A percentile compares a stretch with the other conserved stretches of the same genome.
These are phyloP conservation scores for Eueides isabella DNA, from an alignment of 1,140 invertebrate genomes.

Conservation along the genomic window DNA sequence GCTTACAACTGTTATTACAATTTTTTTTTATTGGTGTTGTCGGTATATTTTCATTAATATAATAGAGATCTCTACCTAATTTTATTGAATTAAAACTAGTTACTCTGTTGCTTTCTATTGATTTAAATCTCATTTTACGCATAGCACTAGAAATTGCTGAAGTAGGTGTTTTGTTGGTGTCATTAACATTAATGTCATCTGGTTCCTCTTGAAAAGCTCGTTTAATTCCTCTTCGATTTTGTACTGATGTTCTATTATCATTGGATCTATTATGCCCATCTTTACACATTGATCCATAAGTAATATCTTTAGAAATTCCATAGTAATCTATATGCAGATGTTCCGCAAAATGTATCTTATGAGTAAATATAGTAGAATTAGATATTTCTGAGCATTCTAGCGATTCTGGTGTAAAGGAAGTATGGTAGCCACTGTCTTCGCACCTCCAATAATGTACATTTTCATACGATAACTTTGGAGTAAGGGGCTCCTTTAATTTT, in stretches of 20 bases:
- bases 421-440: conserved; percentile 76
- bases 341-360: conserved; percentile 43
- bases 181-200: conserved; percentile 42
- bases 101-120: conserved; percentile 41
- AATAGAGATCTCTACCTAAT: background rate
- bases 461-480: conserved; percentile 54
- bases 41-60: conserved; percentile 36
- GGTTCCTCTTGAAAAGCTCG: conserved; percentile 53
- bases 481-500: conserved; percentile 53
- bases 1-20: conserved; percentile 60
- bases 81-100: conserved; percentile 40
- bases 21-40: conserved; percentile 70
- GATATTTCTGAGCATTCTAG: conserved; percentile 62
- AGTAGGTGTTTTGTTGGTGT: conserved; percentile 61
- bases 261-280: conserved; percentile 41
- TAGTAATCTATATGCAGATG: conserved; percentile 52
- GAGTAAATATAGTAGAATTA: conserved; percentile 43
- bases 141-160: conserved; percentile 61
- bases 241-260: conserved; percentile 51
- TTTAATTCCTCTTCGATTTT: conserved; percentile 58
- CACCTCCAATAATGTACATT: conserved; percentile 55
- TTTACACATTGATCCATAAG: conserved; percentile 37
- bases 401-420: conserved; percentile 66
- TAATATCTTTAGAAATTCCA: conserved; percentile 45
- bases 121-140: conserved; percentile 48